Evolutionary conservation across 2,888 invertebrate species (phyloP).

Genomic region (Rhopalosiphum nymphaeae): DNA sequence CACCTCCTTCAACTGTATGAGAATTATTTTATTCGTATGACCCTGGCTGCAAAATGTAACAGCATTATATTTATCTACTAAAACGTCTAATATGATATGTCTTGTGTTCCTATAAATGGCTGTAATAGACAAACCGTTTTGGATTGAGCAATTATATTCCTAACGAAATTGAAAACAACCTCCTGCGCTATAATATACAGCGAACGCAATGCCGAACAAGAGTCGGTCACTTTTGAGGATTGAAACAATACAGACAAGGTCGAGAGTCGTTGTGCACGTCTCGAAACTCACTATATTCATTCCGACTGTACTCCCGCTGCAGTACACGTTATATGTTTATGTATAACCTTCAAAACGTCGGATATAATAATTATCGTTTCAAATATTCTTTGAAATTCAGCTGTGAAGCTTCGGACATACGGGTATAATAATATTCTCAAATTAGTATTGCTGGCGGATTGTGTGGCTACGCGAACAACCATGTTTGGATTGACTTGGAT

Average conservation of each 20-base stretch:
- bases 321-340: neutral
- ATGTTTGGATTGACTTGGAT: neutral
- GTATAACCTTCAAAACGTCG: neutral
- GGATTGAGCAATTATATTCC: neutral
- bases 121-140: neutral
- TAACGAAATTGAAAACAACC: neutral
- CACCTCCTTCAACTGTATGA: neutral
- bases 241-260: constrained; percentile 5
- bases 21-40: neutral
- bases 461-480: neutral
- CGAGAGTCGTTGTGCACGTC: neutral
- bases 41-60: neutral
- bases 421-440: neutral
- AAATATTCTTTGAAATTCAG: neutral
- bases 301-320: neutral
- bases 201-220: neutral
- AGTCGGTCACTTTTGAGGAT: constrained; percentile 28
- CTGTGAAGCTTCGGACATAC: neutral
- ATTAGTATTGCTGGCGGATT: neutral
- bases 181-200: neutral
- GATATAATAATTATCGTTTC: constrained; percentile 28
- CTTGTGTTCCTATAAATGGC: neutral
- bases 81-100: neutral
- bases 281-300: neutral
- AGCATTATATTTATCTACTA: neutral